Conservation (phyloP, 2,113 vertebrate species). For the Brevimyrus niger region DNA sequence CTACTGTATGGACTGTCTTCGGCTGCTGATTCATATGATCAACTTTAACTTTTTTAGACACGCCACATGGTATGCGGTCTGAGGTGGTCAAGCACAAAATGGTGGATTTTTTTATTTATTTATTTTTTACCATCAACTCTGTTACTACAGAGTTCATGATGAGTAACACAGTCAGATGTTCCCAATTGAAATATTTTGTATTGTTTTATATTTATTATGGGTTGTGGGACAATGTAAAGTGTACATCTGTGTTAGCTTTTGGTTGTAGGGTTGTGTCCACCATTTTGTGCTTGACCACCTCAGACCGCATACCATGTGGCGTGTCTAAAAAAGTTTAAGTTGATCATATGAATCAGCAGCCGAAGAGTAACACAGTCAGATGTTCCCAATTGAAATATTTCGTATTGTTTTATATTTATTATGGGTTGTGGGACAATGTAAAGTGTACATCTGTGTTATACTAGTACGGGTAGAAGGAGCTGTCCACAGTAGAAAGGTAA, state of each 20-base stretch:
- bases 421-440: neutral
- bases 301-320: no score
- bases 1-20: no score
- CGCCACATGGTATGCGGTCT: no score
- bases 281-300: neutral
- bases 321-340: no score
- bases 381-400: neutral
- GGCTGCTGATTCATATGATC: no score
- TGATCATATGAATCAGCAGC: no score
- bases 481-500: neutral
- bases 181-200: neutral
- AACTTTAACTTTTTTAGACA: no score
- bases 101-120: neutral
- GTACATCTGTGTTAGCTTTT: neutral
- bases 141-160: neutral
- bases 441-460: neutral
- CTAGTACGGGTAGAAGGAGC: neutral
- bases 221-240: neutral
- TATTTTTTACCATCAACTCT: neutral
- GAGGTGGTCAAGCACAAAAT: neutral
- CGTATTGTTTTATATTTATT: neutral
- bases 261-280: no score
- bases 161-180: neutral
- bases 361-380: neutral
- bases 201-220: neutral